phyloP scores from a whole-genome alignment of 2,113 vertebrate genomes.

The Passer montanus region DNA sequence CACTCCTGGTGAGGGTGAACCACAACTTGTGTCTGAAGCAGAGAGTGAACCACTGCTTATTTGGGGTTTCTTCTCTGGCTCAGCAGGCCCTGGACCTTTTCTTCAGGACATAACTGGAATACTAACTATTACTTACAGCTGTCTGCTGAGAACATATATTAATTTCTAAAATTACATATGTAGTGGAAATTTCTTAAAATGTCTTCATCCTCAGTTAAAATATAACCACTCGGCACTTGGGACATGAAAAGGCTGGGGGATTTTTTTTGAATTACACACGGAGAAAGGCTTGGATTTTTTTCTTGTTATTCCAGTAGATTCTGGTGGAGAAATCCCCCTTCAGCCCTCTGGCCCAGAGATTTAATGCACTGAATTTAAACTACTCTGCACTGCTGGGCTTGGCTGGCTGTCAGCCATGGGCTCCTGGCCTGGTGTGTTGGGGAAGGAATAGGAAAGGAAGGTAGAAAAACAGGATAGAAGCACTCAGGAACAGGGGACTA shows the following conservation, averaged over 20 bases:
- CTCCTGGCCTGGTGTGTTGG: neutral
- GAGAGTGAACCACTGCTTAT: neutral
- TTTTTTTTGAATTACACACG: neutral
- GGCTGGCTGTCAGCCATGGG: neutral
- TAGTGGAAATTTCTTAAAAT: neutral
- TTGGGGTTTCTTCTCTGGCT: neutral
- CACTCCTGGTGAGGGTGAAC: accelerated
- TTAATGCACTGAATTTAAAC: neutral
- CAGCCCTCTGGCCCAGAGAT: neutral
- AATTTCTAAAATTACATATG: neutral
- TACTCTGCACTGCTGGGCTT: neutral
- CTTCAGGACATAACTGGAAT: neutral
- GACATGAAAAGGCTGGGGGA: neutral
- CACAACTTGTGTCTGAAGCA: accelerated
- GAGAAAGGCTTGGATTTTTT: neutral
- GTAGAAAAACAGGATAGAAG: neutral
- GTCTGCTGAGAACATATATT: neutral
- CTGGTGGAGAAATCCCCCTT: neutral
- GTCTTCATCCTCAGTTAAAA: neutral
- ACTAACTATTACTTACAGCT: neutral
- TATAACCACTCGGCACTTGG: neutral
- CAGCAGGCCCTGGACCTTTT: neutral
- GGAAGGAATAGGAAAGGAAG: neutral
- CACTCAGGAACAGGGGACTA: neutral
- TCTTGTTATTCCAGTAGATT: neutral